phyloP scores from a whole-genome alignment of 2,113 vertebrate species.

The Barbus barbus region DNA sequence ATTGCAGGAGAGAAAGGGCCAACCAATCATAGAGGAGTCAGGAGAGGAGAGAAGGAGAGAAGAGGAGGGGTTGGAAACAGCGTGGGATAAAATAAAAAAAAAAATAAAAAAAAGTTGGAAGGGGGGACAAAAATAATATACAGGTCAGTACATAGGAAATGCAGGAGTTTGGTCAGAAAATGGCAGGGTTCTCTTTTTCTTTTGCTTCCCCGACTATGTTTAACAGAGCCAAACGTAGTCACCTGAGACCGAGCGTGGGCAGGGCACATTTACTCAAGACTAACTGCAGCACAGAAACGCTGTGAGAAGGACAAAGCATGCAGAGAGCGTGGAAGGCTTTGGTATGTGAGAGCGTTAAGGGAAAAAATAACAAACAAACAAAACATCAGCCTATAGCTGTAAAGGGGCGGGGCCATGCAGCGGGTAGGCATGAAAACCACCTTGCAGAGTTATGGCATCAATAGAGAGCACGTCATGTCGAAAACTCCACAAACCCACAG shows the following conservation, averaged over 20 bases:
- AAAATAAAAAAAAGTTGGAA: conserved; percentile 75
- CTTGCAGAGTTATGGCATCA: conserved; percentile 65
- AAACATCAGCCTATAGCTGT: conserved; percentile 69
- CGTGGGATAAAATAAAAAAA: conserved; percentile 71
- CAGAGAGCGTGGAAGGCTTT: conserved; percentile 70
- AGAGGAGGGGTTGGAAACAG: conserved; percentile 56
- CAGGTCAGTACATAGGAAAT: conserved; percentile 96
- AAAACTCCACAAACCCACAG: conserved; percentile 58
- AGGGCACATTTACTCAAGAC: conserved; percentile 70
- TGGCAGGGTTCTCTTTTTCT: conserved; percentile 86
- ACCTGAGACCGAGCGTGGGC: conserved; percentile 89
- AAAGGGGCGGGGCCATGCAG: conserved; percentile 70
- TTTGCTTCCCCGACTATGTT: conserved; percentile 61
- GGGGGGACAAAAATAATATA: conserved; percentile 79
- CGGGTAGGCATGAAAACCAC: conserved; percentile 74
- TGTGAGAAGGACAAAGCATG: conserved; percentile 77
- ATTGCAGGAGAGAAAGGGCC: conserved; percentile 77
- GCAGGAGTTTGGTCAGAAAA: conserved; percentile 95
- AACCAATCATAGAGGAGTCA: conserved; percentile 43
- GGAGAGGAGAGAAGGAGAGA: conserved; percentile 24
- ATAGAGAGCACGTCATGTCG: conserved; percentile 61
- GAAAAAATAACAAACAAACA: conserved; percentile 25
- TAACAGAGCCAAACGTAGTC: conserved; percentile 88
- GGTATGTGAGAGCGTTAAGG: conserved; percentile 54
- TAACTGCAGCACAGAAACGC: conserved; percentile 45